Base-by-base conservation (phyloP, 2,113 vertebrate genomes). In the Vulpes lagopus region DNA sequence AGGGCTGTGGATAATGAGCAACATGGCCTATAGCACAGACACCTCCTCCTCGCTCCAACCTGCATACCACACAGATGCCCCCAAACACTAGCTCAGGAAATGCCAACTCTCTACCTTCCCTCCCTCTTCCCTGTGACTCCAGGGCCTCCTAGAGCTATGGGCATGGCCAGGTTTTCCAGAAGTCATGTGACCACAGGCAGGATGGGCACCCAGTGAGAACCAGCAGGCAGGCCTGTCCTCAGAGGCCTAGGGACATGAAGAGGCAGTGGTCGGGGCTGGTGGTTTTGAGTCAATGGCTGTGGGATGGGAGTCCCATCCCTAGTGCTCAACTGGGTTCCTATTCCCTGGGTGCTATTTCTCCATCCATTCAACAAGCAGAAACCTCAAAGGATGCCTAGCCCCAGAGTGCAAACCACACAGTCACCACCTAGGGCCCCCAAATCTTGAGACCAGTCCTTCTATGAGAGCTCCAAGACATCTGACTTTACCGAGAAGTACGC, bases 1-100 rank as follows among this genome's bases (percentile, higher is more conserved):
- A 1, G 11, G 1, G 67, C 55, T 25, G 23, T 15, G 11, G n/a
- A 23, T 0, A 1, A 27, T 2, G 10, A 83, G 17, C 5, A 0
- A 14, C 59, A 17, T 3, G 35, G 10, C 20, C 73, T 12, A 8
- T 57, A 5, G 11, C 32, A 12, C 23, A 5, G 30, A 1, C 4
- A 1, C 32, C 62, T 1, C 57, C 55, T 25, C 69, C 8, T 5
- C 11, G n/a, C 76, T 23, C 82, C 8, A 4, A 30, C 82, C 43
- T 17, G 25, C 60, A 12, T 11, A 7, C 15, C 5, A 5, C 8
- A 1, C 73, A 27, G 30, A 64, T 0, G 0, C 73, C 81, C 79
- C 80, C 17, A 1, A 16, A 43, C 10, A 0, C 74, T 10, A 15
- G 53, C 49, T 57, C 43, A 5, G 19, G 15, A 60, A 10, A 4